Evolutionary conservation across 2,113 vertebrate species (phyloP).

Genomic region (Hymenochirus boettgeri): DNA sequence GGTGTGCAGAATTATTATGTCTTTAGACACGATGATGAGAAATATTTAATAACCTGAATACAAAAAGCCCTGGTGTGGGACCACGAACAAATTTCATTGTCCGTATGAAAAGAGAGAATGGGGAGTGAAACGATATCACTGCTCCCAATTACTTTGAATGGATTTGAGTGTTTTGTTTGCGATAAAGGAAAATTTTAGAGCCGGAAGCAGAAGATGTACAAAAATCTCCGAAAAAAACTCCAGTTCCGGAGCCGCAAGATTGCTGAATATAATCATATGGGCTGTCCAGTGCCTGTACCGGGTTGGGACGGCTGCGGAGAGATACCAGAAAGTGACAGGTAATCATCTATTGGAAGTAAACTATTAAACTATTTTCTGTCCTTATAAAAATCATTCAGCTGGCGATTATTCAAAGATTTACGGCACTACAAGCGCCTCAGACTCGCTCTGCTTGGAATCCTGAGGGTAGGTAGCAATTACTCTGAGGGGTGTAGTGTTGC

Average conservation of each 20-base stretch:
- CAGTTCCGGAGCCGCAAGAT: conserved; percentile 66
- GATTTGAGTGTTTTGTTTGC: conserved; percentile 92
- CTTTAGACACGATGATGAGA: conserved; percentile 77
- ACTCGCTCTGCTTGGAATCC: no score
- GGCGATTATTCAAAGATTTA: no score
- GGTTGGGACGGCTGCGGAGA: conserved; percentile 75
- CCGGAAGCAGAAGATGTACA: conserved; percentile 61
- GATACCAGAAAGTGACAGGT: conserved; percentile 77
- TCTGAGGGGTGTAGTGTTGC: no score
- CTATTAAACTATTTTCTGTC: no score
- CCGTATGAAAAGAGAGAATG: conserved; percentile 81
- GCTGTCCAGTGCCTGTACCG: conserved; percentile 83
- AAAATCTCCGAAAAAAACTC: conserved; percentile 56
- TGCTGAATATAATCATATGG: conserved; percentile 84
- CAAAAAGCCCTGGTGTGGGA: conserved; percentile 67
- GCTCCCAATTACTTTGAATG: conserved; percentile 93
- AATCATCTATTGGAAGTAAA: no score
- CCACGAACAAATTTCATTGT: conserved; percentile 76
- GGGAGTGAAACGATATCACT: conserved; percentile 93
- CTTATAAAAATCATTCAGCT: no score
- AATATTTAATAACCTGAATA: conserved; percentile 83
- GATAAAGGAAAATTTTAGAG: conserved; percentile 76
- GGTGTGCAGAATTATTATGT: conserved; percentile 75
- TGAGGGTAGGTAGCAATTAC: no score
- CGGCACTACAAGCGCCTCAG: no score